A percentile compares a stretch with the other conserved stretches of the same genome.
Evolutionary conservation across 2,113 vertebrate species (phyloP).

Genomic region (Stigmatopora argus): DNA sequence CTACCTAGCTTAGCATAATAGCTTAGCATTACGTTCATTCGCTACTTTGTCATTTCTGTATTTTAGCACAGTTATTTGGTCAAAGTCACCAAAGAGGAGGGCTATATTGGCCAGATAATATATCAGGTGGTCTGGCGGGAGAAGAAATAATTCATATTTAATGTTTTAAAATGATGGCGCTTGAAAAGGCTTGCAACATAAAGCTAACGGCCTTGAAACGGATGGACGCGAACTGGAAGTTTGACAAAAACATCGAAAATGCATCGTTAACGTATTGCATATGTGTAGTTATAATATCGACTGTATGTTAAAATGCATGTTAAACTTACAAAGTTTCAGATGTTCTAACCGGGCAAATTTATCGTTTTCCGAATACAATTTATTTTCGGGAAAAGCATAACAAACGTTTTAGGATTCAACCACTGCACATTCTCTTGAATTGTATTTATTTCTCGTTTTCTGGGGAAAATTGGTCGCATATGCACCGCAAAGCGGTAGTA

Average conservation of each 20-base stretch:
- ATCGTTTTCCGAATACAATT: background rate
- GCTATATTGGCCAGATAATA: fast-evolving
- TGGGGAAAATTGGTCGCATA: too few species aligned
- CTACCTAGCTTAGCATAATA: conserved; percentile 15
- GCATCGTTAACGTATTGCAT: background rate
- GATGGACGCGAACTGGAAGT: conserved; percentile 26
- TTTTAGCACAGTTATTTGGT: background rate
- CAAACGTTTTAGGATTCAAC: too few species aligned
- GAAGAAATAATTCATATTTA: background rate
- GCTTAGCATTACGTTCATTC: conserved; percentile 26
- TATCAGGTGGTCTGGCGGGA: too few species aligned
- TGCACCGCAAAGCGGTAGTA: too few species aligned
- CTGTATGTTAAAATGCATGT: background rate
- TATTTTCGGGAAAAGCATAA: too few species aligned
- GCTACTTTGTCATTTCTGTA: conserved; percentile 9
- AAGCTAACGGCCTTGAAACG: conserved; percentile 46
- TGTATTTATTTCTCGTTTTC: too few species aligned
- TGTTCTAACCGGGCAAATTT: background rate
- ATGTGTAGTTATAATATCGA: background rate
- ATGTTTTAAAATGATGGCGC: background rate
- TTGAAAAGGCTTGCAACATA: background rate
- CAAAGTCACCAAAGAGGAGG: background rate
- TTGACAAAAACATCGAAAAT: background rate
- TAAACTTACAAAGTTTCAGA: background rate
- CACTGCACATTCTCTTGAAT: too few species aligned